Evolutionary conservation across 2,113 vertebrate genomes (phyloP), one percentile per base, ranked within the genome.

Genomic region (Hymenochirus boettgeri): DNA sequence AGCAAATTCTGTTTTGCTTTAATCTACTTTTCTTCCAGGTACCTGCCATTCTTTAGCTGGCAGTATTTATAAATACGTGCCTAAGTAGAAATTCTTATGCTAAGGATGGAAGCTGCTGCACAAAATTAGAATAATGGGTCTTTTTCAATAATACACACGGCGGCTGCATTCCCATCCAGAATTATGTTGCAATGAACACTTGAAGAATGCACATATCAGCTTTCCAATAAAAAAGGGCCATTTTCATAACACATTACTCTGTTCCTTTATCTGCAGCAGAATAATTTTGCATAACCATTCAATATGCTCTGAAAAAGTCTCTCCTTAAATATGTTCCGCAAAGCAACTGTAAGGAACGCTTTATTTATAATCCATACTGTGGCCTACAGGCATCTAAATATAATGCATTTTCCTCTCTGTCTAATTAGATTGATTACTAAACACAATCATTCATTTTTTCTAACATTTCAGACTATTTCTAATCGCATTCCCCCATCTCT

Each of bases 371-470:
- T 73, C 13, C 72, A 62, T 81, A 76, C 78, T 58, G 74, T 86
- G 78, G 86, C 82, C 83, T 76, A 2, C 1, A 52, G 75, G 62
- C 75, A 69, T 79, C 77, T 56, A 66, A 78, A 71, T 35, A 65
- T 17, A 64, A 79, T 80, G 76, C 72, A 23, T 76, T 82, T 73
- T 69, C 18, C 83, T 76, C 78, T 87, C 90, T 87, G 83, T 90
- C 84, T 88, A 86, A 87, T 82, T 83, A 87, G 81, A 74, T 77
- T 92, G 89, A 91, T 86, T 87, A 82, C 60, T 45, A 83, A 86
- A 85, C 72, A 82, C 86, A 88, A 89, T 84, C 82, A 86, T 87
- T 89, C 82, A 78, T 87, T 92, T 89, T 80, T 82, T 80, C 86
- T 88, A 90, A 83, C 84, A 83, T 86, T 87, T 75, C 83, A 77